A percentile compares a stretch with the other conserved stretches of the same genome.
Conservation (phyloP, 2,888 invertebrate species). For the Phanerotoma sp. region DNA sequence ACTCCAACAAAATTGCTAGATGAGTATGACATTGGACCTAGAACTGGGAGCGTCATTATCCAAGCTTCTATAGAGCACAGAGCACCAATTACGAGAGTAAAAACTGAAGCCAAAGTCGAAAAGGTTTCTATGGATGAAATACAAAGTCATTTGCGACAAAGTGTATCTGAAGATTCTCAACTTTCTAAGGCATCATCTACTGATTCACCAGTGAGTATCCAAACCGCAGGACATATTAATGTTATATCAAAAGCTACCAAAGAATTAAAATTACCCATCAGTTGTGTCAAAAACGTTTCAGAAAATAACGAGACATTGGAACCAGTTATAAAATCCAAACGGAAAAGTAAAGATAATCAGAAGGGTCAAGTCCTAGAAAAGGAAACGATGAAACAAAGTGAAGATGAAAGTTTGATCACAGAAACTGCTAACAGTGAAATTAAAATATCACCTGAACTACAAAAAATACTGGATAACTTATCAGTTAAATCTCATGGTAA, state of each 20-base stretch:
- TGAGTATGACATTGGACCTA: slow-evolving; percentile 46
- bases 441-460: neutral
- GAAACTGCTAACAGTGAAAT: slow-evolving; percentile 39
- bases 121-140: slow-evolving; percentile 31
- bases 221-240: slow-evolving; percentile 26
- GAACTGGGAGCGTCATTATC: slow-evolving; percentile 45
- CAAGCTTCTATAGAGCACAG: slow-evolving; percentile 54
- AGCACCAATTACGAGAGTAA: slow-evolving; percentile 33
- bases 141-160: slow-evolving; percentile 37
- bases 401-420: slow-evolving; percentile 37
- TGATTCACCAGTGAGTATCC: slow-evolving; percentile 40
- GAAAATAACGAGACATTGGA: too few species aligned
- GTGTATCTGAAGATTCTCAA: slow-evolving; percentile 41
- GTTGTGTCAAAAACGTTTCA: too few species aligned
- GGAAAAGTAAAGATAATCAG: slow-evolving; percentile 42
- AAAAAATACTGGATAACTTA: slow-evolving; percentile 2
- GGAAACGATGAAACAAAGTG: too few species aligned
- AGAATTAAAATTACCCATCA: too few species aligned
- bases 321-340: slow-evolving; percentile 44
- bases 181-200: slow-evolving; percentile 43
- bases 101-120: slow-evolving; percentile 42
- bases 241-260: slow-evolving; percentile 18
- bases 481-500: slow-evolving; percentile 25
- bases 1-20: slow-evolving; percentile 52
- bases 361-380: slow-evolving; percentile 28